Base-by-base conservation (phyloP, 2,888 invertebrate species). In the Portevinia maculata region DNA sequence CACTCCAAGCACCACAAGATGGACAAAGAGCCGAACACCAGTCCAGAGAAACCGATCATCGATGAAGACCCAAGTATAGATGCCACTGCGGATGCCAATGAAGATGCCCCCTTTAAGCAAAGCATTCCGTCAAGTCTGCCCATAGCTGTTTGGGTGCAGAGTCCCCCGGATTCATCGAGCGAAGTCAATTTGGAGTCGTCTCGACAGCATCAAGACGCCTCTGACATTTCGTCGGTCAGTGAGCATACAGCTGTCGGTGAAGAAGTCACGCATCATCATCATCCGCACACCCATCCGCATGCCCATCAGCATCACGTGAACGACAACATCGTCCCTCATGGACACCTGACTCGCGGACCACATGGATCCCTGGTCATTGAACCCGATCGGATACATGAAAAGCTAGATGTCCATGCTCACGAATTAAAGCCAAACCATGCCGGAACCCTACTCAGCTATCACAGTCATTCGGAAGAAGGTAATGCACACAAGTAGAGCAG, bases 371-470 rank as follows among this genome's bases (percentile, higher is more conserved):
- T 93, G 86, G 92, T 92, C 3, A 87, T 92, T 7, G 90, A 92
- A 70, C 91, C 91, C 0, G 89, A 85, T 59, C 59, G 57, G 67
- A 69, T 75, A 24, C 92, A 92, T 85, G 91, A 92, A 71, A 93
- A 93, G 85, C 89, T 93, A n/a, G 92, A 93, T 85, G 91, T 93
- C 11, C 92, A 92, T 73, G 92, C 93, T 0, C 92, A 93, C 84
- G 91, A 92, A 73, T 88, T 93, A 46, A 92, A 92, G 83, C 93
- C 93, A 1, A 93, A 93, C 44, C 91, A 93, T 46, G 93, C 92
- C 69, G 93, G 93, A 0, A 91, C 92, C 44, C 92, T 93, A 55
- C 91, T 93, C 76, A 92, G 92, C 85, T 93, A 93, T 85, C 90
- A 88, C 69, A 89, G 88, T 84, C 88, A 89, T 75, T 70, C 79